These are phyloP conservation scores for Aptenodytes patagonicus DNA, from an alignment of 2,113 vertebrate species.

Conservation along the genomic window DNA sequence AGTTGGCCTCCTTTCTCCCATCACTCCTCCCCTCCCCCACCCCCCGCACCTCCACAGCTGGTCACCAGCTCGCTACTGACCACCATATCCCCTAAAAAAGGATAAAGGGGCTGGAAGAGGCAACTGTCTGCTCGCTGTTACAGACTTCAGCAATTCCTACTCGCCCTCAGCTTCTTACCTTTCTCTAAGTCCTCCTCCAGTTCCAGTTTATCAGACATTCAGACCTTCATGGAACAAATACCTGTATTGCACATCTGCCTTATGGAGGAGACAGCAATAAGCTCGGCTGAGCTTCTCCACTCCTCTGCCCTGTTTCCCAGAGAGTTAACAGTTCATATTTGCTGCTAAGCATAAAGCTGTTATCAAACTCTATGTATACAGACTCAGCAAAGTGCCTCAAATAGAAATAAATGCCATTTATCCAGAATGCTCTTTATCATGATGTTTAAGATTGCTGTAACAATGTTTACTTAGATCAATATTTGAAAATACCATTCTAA, in stretches of 20 bases:
- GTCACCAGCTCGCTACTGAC: constrained; percentile 7
- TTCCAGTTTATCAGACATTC: neutral
- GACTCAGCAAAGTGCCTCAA: neutral
- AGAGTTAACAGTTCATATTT: neutral
- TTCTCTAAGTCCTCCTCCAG: neutral
- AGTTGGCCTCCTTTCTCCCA: constrained; percentile 5
- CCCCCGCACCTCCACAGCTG: constrained; percentile 8
- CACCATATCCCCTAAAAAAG: neutral
- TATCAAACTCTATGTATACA: neutral
- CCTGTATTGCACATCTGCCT: neutral
- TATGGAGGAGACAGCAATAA: neutral
- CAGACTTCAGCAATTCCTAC: neutral
- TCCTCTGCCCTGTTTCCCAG: neutral
- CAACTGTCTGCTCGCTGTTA: neutral
- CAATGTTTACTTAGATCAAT: neutral
- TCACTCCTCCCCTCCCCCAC: neutral
- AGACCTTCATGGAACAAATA: neutral
- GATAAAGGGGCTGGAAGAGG: neutral
- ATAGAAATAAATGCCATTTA: neutral
- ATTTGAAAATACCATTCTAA: neutral
- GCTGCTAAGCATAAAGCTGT: neutral
- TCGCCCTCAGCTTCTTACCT: neutral
- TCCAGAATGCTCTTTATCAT: neutral
- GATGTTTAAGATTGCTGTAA: neutral
- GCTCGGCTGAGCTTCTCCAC: neutral